A percentile compares a stretch with the other conserved stretches of the same genome.
Evolutionary conservation across 1,140 invertebrate species (phyloP).

Genomic region (Ips nitidus): DNA sequence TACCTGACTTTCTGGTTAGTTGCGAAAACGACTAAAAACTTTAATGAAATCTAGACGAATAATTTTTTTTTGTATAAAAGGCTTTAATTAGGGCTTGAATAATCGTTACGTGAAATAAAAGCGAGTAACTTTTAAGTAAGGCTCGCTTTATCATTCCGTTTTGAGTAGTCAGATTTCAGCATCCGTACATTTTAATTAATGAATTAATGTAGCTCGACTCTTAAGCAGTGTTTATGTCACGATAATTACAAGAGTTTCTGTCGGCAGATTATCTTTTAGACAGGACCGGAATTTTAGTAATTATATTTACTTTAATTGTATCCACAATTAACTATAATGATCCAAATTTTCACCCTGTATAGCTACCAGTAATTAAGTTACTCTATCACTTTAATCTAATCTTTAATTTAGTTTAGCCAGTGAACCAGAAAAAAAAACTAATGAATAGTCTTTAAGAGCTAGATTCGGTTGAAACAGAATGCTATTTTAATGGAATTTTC

Average conservation of each 20-base stretch:
- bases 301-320: neutral
- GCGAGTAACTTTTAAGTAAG: conserved; percentile 25
- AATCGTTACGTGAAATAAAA: conserved; percentile 22
- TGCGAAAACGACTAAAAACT: no score
- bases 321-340: neutral
- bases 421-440: no score
- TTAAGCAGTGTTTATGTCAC: conserved; percentile 54
- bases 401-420: no score
- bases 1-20: neutral
- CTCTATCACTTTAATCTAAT: neutral
- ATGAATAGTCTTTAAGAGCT: no score
- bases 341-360: neutral
- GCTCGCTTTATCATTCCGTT: conserved; percentile 28
- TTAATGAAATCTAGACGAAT: no score
- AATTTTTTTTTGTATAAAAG: neutral
- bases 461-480: no score
- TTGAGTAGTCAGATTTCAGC: conserved; percentile 30
- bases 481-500: no score
- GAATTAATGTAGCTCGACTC: conserved; percentile 54
- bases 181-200: conserved; percentile 52
- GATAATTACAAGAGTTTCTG: conserved; percentile 52
- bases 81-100: conserved; percentile 20
- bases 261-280: conserved; percentile 44
- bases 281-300: conserved; percentile 14
- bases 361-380: neutral